These are phyloP conservation scores for Diprion similis DNA, from an alignment of 1,140 invertebrate species.

Conservation along the genomic window DNA sequence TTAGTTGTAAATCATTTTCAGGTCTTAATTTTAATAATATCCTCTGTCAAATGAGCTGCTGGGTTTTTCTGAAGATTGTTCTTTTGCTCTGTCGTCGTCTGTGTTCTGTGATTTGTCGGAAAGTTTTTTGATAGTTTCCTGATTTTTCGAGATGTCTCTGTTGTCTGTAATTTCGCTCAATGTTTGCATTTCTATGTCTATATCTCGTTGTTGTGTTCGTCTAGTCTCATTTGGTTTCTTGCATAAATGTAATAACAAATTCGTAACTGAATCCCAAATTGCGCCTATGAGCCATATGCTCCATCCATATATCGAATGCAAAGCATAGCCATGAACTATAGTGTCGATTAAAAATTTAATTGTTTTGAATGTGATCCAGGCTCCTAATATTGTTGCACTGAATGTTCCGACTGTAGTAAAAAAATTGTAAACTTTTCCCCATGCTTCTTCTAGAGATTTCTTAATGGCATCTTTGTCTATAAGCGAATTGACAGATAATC, in stretches of 20 bases:
- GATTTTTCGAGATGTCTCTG: no score
- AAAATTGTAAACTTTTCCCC: not conserved
- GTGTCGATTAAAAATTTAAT: slow-evolving; percentile 21
- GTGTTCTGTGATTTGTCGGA: no score
- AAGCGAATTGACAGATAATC: not conserved
- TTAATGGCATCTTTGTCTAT: slow-evolving; percentile 13
- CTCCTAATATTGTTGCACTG: slow-evolving; percentile 11
- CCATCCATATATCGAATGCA: slow-evolving; percentile 20
- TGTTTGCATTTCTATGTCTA: no score
- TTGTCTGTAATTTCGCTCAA: no score
- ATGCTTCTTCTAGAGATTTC: not conserved
- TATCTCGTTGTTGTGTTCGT: no score
- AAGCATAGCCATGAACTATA: slow-evolving; percentile 15
- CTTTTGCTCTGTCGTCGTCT: no score
- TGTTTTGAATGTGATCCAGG: not conserved
- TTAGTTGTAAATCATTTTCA: no score
- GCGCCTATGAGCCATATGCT: not conserved
- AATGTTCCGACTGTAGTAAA: not conserved
- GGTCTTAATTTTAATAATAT: no score
- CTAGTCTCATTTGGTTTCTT: no score
- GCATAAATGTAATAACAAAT: slow-evolving; percentile 15
- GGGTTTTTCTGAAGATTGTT: no score
- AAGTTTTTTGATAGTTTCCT: no score
- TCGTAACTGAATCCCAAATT: not conserved
- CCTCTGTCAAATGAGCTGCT: no score